These are phyloP conservation scores for Tricholaema leucomelas DNA, from an alignment of 2,113 vertebrate species.

Conservation along the genomic window DNA sequence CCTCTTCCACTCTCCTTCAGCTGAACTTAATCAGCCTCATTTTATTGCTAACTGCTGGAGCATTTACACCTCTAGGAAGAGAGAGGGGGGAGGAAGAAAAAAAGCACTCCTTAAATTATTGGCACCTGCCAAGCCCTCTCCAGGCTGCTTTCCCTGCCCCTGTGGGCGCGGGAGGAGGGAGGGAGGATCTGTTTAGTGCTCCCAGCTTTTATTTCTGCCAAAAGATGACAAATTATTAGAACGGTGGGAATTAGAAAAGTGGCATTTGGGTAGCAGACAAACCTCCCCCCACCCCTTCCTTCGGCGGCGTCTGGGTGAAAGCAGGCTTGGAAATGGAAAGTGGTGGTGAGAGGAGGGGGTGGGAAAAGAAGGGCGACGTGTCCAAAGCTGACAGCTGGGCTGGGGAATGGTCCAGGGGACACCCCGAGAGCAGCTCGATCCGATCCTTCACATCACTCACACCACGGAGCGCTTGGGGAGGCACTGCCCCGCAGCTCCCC, in stretches of 20 bases:
- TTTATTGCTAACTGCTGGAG: neutral
- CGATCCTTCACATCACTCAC: fast-evolving
- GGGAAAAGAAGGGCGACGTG: neutral
- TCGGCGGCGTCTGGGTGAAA: neutral
- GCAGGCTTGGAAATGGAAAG: neutral
- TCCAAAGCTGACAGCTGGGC: neutral
- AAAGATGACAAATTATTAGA: constrained; percentile 46
- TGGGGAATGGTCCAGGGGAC: fast-evolving
- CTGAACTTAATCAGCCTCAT: constrained; percentile 23
- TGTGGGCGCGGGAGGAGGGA: neutral
- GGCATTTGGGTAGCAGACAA: constrained; percentile 8
- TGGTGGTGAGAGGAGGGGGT: neutral
- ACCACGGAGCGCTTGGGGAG: fast-evolving
- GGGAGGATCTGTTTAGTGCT: constrained; percentile 16
- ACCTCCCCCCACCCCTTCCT: constrained; percentile 10
- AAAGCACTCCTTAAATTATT: constrained; percentile 1
- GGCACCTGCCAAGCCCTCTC: constrained; percentile 3
- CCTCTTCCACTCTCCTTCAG: constrained; percentile 8
- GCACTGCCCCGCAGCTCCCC: fast-evolving
- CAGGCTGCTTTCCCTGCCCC: neutral
- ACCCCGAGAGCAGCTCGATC: neutral
- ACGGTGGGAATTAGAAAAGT: constrained; percentile 37
- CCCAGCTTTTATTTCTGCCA: neutral
- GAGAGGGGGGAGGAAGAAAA: neutral
- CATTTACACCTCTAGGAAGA: constrained; percentile 4